Base-by-base conservation (phyloP, 1,140 invertebrate genomes). In the Reticulitermes speratus region DNA sequence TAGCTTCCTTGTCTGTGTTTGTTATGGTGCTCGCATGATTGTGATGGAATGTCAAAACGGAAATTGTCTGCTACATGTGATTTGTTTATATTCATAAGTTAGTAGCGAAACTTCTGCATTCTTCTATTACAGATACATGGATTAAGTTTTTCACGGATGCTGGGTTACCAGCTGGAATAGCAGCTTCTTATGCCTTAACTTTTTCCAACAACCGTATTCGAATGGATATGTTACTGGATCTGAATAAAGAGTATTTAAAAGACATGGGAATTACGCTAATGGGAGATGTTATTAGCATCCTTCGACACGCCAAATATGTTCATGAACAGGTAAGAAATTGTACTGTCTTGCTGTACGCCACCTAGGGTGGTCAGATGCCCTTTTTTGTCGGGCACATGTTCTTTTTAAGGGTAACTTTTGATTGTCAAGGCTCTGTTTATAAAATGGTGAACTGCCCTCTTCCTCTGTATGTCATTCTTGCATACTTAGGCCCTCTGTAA, bases 251-350 rank as follows among this genome's bases (percentile, higher is more conserved):
- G 89, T 96, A 96, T 89, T 91, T 97, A 14, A 93, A 93, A 87
- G 96, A 97, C 88, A 97, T 97, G 96, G 96, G 95, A 3, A 96
- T 97, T 11, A 93, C 93, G 2, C 91, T 95, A 30, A 95, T 97
- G 93, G 96, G 96, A 25, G 96, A 97, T 91, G 94, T 97, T 83
- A 97, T 97, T 89, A 95, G 96, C 23, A 97, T 97, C 88, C 90
- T 97, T 32, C 95, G 96, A 87, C 96, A 97, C 92, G 94, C 96
- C 2, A 96, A 96, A 90, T 91, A 92, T 88, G 95, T 96, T 3
- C 93, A 95, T 89, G 94, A 94, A 88, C 94, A 94, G 89, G 95
- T 90, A 92, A 94, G 38, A 38, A 38, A 5, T 38, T 2, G 38
- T 38, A 38, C 38, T 38, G 38, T 38, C 38, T 38, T 5, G 38